Percentiles rank a stretch among this genome's conserved stretches.
phyloP scores from a whole-genome alignment of 2,797 vertebrate genomes.

The Pangasius djambal region DNA sequence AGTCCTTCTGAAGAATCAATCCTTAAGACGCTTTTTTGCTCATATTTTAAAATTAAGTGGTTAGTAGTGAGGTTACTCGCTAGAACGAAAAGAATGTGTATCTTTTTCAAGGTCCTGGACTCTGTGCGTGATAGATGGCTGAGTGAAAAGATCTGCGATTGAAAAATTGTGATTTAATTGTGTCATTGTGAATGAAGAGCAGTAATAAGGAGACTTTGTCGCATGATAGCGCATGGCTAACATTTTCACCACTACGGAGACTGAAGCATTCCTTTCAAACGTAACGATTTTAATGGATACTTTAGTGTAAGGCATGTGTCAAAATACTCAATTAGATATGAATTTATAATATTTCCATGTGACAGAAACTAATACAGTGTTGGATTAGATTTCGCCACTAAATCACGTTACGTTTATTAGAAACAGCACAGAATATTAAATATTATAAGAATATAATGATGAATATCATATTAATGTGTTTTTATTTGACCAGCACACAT shows the following conservation, averaged over 20 bases:
- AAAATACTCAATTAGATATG: not conserved
- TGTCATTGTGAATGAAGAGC: not conserved
- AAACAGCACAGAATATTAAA: not conserved
- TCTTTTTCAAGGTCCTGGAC: not conserved
- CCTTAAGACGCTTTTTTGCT: slow-evolving; percentile 24
- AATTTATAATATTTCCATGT: not conserved
- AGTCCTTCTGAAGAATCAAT: slow-evolving; percentile 40
- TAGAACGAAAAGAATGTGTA: not conserved
- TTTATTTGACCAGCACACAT: not conserved
- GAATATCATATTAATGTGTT: not conserved
- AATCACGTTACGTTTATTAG: not conserved
- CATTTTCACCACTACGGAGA: not conserved
- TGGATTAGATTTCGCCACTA: not conserved
- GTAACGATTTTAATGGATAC: not conserved
- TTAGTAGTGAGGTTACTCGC: slow-evolving; percentile 25
- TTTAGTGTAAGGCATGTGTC: not conserved
- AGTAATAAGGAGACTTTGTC: no score
- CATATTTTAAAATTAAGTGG: slow-evolving; percentile 35
- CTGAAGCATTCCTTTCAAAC: not conserved
- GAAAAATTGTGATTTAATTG: not conserved
- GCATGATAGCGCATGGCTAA: no score
- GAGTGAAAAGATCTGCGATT: not conserved
- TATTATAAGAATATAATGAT: not conserved
- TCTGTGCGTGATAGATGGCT: not conserved
- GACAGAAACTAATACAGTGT: not conserved